Conservation (phyloP, 2,888 invertebrate species). For the Homarus gammarus region DNA sequence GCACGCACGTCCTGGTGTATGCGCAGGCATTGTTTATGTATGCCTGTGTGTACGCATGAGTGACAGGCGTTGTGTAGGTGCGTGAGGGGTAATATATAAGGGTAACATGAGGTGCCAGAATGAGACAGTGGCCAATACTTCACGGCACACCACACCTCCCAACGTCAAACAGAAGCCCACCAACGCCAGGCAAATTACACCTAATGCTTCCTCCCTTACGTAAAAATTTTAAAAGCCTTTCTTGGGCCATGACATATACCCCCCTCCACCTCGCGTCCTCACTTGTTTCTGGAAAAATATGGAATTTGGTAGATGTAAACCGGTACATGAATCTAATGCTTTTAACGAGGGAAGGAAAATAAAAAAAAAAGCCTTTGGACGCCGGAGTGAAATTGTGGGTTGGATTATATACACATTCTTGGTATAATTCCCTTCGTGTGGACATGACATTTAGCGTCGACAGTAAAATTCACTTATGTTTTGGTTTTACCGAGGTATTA, state of each 20-base stretch:
- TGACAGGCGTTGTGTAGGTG: not conserved
- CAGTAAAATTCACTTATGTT: not conserved
- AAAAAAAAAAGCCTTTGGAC: not conserved
- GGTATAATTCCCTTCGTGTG: not conserved
- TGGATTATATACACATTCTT: not conserved
- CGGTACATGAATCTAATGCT: not conserved
- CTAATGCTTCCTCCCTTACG: not conserved
- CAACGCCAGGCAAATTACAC: not conserved
- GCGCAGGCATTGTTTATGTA: not conserved
- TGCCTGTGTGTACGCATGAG: not conserved
- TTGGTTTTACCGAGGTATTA: not conserved
- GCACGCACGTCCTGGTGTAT: not conserved
- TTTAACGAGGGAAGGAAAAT: not conserved
- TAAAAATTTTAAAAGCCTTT: conserved; percentile 5
- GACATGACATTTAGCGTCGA: not conserved
- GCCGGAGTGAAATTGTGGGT: not conserved
- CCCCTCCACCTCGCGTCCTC: not conserved
- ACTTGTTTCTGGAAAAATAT: not conserved
- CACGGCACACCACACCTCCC: not conserved
- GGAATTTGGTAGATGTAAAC: not conserved
- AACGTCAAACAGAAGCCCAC: not conserved
- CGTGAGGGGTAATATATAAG: not conserved
- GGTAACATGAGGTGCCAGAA: too few species aligned
- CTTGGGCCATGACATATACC: not conserved
- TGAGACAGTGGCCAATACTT: not conserved